These are phyloP conservation scores for Philereme vetulata DNA, from an alignment of 2,888 invertebrate species.

Conservation along the genomic window DNA sequence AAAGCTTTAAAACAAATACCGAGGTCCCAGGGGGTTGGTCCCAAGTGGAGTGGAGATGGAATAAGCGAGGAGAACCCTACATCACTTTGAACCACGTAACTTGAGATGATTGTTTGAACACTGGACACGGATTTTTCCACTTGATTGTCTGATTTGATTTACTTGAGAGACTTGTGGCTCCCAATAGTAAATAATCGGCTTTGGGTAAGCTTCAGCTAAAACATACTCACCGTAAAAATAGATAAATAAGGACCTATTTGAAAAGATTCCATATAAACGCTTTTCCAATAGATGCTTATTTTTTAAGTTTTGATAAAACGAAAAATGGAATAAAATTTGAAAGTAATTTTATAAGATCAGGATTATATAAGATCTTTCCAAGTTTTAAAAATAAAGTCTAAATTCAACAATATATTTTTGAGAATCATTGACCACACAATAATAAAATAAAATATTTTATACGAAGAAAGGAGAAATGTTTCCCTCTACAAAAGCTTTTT, in stretches of 20 bases:
- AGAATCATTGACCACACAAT: neutral
- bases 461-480: slow-evolving; percentile 15
- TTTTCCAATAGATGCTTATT: too few species aligned
- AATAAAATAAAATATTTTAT: slow-evolving; percentile 8
- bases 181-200: slow-evolving; percentile 51
- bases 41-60: slow-evolving; percentile 64
- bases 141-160: slow-evolving; percentile 84
- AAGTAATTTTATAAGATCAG: too few species aligned
- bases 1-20: slow-evolving; percentile 83
- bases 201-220: slow-evolving; percentile 31
- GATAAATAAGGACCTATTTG: too few species aligned
- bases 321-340: too few species aligned
- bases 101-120: slow-evolving; percentile 81
- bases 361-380: neutral
- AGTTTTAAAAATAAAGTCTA: neutral
- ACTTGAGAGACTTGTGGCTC: slow-evolving; percentile 64
- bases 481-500: slow-evolving; percentile 43
- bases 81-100: slow-evolving; percentile 73
- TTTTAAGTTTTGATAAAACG: too few species aligned
- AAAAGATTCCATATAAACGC: too few species aligned
- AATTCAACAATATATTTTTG: neutral
- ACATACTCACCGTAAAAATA: neutral
- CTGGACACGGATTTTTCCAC: slow-evolving; percentile 82
- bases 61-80: slow-evolving; percentile 70
- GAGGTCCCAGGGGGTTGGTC: slow-evolving; percentile 56